A percentile compares a stretch with the other conserved stretches of the same genome.
Conservation (phyloP, 2,113 vertebrate species). For the Bufo bufo region DNA sequence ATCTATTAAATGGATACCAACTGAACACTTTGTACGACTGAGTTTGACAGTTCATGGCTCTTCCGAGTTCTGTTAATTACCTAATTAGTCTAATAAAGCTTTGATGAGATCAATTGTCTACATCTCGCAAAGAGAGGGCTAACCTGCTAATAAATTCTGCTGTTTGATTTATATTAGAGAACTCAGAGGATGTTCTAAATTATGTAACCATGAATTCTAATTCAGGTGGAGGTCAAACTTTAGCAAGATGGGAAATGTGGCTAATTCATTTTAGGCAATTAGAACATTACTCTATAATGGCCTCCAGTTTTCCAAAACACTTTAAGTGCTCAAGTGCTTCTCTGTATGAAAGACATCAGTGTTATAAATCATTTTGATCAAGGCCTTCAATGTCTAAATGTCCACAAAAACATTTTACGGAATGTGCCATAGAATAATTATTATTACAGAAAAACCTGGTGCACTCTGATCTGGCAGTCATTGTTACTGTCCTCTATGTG, state of each 20-base stretch:
- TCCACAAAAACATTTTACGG: no score
- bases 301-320: background rate
- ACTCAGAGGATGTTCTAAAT: background rate
- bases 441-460: no score
- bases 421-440: no score
- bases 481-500: no score
- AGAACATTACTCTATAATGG: background rate
- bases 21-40: background rate
- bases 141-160: background rate
- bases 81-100: constrained; percentile 14
- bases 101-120: background rate
- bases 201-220: constrained; percentile 1
- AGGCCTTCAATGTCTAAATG: no score
- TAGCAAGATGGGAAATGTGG: background rate
- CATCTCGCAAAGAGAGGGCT: background rate
- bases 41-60: background rate
- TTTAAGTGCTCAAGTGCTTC: background rate
- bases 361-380: no score
- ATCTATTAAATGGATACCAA: background rate
- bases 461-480: no score
- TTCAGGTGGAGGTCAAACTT: background rate
- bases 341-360: no score
- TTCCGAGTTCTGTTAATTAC: constrained; percentile 21
- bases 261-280: background rate
- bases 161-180: constrained; percentile 7